phyloP scores from a whole-genome alignment of 2,888 invertebrate species.

The Elysia crispata region DNA sequence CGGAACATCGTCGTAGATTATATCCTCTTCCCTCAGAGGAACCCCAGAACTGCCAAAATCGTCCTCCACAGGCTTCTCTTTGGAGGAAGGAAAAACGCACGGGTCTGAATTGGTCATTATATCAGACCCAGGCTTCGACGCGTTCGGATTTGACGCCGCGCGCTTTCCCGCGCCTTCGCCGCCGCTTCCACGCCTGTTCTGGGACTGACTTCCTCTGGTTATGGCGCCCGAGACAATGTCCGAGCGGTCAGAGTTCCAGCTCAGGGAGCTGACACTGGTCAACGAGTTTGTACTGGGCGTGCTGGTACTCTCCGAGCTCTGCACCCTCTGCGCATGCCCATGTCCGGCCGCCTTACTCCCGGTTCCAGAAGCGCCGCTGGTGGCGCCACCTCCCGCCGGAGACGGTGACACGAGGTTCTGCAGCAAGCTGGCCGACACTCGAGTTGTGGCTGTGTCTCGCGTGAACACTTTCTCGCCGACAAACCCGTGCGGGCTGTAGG shows the following conservation, averaged over 20 bases:
- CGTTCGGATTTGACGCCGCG: not conserved
- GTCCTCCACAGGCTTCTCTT: not conserved
- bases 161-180: not conserved
- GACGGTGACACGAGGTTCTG: slow-evolving; percentile 42
- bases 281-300: slow-evolving; percentile 66
- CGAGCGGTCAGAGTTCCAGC: slow-evolving; percentile 59
- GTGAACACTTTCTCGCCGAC: slow-evolving; percentile 73
- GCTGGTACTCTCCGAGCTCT: slow-evolving; percentile 56
- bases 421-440: slow-evolving; percentile 67
- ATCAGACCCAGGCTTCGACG: not conserved
- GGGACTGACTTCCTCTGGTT: too few species aligned
- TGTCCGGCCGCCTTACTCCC: too few species aligned
- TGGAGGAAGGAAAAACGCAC: not conserved
- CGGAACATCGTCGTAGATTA: not conserved
- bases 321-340: slow-evolving; percentile 10
- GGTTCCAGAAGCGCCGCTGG: slow-evolving; percentile 58
- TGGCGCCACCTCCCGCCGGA: slow-evolving; percentile 53
- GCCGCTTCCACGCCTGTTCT: too few species aligned
- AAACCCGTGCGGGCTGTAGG: slow-evolving; percentile 49
- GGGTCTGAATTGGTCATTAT: slow-evolving; percentile 44
- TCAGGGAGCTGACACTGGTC: slow-evolving; percentile 68
- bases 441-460: slow-evolving; percentile 71
- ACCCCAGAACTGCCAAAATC: not conserved
- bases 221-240: slow-evolving; percentile 19
- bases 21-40: not conserved